phyloP scores from a whole-genome alignment of 2,797 vertebrate genomes.

The Prionace glauca region DNA sequence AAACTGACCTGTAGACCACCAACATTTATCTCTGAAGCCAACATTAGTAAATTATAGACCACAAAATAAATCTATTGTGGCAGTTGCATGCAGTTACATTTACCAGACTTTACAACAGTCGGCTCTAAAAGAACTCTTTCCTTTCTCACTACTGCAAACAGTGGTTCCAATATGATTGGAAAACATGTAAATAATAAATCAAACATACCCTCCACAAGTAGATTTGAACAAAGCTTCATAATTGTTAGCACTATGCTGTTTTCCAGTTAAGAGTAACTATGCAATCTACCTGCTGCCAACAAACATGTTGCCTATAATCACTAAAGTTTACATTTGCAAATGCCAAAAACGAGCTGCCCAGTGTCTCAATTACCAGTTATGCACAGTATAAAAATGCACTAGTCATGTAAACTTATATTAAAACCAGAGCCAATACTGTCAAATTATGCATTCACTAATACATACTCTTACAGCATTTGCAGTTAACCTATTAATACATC shows the following conservation, averaged over 20 bases:
- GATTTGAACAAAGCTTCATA: neutral
- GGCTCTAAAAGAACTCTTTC: neutral
- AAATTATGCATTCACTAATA: constrained; percentile 40
- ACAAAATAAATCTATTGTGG: neutral
- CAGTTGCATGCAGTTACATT: too few relatives aligned
- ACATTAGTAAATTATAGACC: neutral
- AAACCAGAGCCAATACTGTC: neutral
- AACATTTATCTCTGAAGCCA: neutral
- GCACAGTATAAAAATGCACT: neutral
- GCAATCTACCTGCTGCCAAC: neutral
- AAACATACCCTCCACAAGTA: neutral
- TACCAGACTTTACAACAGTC: neutral
- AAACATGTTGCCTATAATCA: neutral
- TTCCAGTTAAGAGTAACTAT: neutral
- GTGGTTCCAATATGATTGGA: neutral
- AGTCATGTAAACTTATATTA: neutral
- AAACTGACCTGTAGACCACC: neutral
- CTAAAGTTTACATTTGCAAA: neutral
- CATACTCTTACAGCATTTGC: constrained; percentile 44
- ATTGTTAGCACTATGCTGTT: too few relatives aligned
- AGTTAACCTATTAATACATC: neutral
- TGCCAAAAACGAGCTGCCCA: neutral
- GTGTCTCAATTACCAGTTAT: neutral
- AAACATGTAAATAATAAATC: neutral
- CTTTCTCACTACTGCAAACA: neutral